Conservation (phyloP, 2,888 invertebrate species). For the Thymelicus lineola region DNA sequence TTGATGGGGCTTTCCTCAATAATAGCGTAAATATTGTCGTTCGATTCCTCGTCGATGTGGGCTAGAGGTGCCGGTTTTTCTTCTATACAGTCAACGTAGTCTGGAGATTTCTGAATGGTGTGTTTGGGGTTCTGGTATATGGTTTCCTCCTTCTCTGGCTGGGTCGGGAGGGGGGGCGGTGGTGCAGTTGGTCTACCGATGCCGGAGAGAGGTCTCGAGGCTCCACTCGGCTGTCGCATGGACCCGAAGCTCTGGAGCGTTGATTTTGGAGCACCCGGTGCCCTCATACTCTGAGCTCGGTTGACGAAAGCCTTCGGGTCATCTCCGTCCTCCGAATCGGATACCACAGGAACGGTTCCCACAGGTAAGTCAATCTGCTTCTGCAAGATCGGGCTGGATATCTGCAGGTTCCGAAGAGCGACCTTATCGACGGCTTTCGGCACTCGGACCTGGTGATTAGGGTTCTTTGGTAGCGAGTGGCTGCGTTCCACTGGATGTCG, state of each 20-base stretch:
- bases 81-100: constrained; percentile 93
- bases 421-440: constrained; percentile 89
- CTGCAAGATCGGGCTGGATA: constrained; percentile 93
- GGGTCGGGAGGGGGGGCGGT: constrained; percentile 88
- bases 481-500: constrained; percentile 80
- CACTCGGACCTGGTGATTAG: constrained; percentile 85
- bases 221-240: constrained; percentile 89
- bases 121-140: constrained; percentile 85
- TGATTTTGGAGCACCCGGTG: constrained; percentile 83
- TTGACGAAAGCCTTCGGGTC: constrained; percentile 87
- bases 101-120: constrained; percentile 70
- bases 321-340: constrained; percentile 80
- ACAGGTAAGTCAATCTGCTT: constrained; percentile 86
- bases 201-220: constrained; percentile 90
- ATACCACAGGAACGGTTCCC: constrained; percentile 86
- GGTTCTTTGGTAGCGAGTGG: constrained; percentile 85
- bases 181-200: constrained; percentile 90
- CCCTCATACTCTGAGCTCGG: constrained; percentile 93
- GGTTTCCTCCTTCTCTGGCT: constrained; percentile 45
- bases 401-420: constrained; percentile 90
- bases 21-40: constrained; percentile 94
- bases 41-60: constrained; percentile 87
- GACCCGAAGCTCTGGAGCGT: constrained; percentile 92
- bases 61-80: constrained; percentile 86
- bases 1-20: constrained; percentile 91